Conservation (phyloP, 2,113 vertebrate species). For the Chiloscyllium plagiosum region DNA sequence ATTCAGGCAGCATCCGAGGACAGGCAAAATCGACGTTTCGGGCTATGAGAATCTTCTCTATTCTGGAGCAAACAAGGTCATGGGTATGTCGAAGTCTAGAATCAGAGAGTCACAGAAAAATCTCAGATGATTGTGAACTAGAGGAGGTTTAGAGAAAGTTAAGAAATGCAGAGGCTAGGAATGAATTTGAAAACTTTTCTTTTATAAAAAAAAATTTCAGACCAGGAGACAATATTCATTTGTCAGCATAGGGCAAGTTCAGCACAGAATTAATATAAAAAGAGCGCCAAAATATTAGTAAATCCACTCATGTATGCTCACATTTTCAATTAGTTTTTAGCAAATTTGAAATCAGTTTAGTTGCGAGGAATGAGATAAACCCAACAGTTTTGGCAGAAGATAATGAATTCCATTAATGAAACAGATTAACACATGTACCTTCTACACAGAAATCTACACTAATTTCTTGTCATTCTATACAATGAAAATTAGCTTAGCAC, state of each 20-base stretch:
- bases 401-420: background rate
- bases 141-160: background rate
- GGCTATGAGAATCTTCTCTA: no score
- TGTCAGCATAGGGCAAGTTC: background rate
- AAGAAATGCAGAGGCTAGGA: background rate
- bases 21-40: no score
- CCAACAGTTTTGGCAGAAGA: background rate
- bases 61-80: background rate
- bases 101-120: background rate
- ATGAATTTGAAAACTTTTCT: background rate
- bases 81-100: background rate
- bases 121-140: background rate
- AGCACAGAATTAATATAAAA: background rate
- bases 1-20: no score
- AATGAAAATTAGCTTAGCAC: background rate
- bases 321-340: conserved; percentile 9
- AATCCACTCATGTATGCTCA: background rate
- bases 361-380: background rate
- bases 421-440: background rate
- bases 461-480: background rate
- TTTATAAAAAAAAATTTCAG: background rate
- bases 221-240: background rate
- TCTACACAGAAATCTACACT: background rate
- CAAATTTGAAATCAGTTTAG: background rate
- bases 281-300: background rate